Conservation (phyloP, 2,888 invertebrate genomes). For the Thymelicus lineola region DNA sequence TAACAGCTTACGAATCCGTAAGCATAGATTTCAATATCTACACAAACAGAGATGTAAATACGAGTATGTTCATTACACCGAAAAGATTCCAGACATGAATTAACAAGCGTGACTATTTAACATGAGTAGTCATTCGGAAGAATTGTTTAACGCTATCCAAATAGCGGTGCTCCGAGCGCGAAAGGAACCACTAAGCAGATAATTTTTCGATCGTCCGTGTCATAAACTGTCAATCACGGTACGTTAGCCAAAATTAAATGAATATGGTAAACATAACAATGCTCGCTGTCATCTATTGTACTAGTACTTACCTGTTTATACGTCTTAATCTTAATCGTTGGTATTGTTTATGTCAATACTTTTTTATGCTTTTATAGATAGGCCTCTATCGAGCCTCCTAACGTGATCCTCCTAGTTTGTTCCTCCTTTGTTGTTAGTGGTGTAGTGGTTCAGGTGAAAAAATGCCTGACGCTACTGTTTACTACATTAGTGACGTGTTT, state of each 20-base stretch:
- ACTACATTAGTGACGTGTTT: too few relatives aligned
- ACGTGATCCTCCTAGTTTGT: too few relatives aligned
- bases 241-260: slow-evolving; percentile 41
- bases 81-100: slow-evolving; percentile 61
- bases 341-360: too few relatives aligned
- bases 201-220: slow-evolving; percentile 71
- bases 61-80: slow-evolving; percentile 51
- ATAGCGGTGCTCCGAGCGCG: slow-evolving; percentile 71
- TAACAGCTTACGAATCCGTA: slow-evolving; percentile 54
- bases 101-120: slow-evolving; percentile 72
- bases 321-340: too few relatives aligned
- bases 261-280: slow-evolving; percentile 41
- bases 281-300: slow-evolving; percentile 39
- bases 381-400: too few relatives aligned
- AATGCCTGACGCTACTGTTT: too few relatives aligned
- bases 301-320: too few relatives aligned
- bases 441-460: too few relatives aligned
- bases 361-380: too few relatives aligned
- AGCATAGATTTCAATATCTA: slow-evolving; percentile 78
- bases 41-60: slow-evolving; percentile 67
- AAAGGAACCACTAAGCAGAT: slow-evolving; percentile 81
- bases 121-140: slow-evolving; percentile 76
- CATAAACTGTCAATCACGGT: slow-evolving; percentile 75
- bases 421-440: too few relatives aligned
- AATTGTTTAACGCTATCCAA: slow-evolving; percentile 84